phyloP scores from a whole-genome alignment of 35 echinoderm and acorn worm genomes.

The Acanthaster planci region DNA sequence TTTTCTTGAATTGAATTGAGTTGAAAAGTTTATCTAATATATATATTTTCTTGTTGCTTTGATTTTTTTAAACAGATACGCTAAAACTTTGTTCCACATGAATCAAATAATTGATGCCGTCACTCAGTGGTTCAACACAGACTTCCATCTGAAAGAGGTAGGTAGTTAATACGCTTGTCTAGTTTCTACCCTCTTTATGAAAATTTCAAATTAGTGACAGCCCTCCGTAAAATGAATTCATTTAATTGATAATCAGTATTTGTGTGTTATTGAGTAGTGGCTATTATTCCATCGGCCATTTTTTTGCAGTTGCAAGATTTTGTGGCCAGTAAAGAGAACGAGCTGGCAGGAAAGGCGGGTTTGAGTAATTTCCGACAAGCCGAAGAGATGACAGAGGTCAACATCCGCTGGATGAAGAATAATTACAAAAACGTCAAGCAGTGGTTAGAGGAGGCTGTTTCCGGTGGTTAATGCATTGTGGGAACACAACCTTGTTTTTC shows the following conservation, averaged over 20 bases:
- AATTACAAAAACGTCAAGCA: slow-evolving; percentile 50
- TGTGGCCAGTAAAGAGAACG: slow-evolving; percentile 21
- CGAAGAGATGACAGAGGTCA: slow-evolving; percentile 48
- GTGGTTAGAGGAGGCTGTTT: slow-evolving; percentile 45
- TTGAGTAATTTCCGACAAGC: slow-evolving; percentile 53
- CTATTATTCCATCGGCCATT: neutral
- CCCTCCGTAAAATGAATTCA: neutral
- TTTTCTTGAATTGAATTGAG: no score
- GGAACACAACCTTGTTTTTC: neutral
- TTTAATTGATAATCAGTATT: neutral
- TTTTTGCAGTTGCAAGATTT: slow-evolving; percentile 30
- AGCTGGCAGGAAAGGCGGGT: slow-evolving; percentile 22
- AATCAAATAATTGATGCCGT: slow-evolving; percentile 46
- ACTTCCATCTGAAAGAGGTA: slow-evolving; percentile 59
- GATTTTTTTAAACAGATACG: slow-evolving; percentile 8
- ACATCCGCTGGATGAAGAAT: slow-evolving; percentile 61
- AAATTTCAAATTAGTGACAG: neutral
- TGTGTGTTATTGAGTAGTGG: neutral
- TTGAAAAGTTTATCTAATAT: no score
- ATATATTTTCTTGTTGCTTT: neutral
- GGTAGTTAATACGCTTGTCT: slow-evolving; percentile 7
- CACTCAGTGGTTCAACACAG: slow-evolving; percentile 63
- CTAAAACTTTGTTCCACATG: slow-evolving; percentile 47
- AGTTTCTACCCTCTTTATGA: neutral
- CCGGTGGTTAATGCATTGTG: slow-evolving; percentile 15